phyloP scores from a whole-genome alignment of 30 jellyfish, hydroid and myxozoan species.

The Haliclystus octoradiatus region DNA sequence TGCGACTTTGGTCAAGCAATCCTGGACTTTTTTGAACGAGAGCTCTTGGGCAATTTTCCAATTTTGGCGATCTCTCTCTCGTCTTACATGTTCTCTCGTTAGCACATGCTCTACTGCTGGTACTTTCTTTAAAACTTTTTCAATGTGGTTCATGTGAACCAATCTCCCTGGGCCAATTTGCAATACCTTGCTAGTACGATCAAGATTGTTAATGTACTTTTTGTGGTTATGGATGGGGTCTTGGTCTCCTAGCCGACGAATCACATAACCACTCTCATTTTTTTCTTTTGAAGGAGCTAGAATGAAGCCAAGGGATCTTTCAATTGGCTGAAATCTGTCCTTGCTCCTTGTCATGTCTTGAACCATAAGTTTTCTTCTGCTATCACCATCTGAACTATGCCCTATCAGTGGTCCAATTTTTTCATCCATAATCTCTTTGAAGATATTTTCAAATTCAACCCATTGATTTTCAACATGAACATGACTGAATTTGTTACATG shows the following conservation, averaged over 20 bases:
- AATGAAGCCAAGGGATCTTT: no score
- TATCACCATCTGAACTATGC: conserved; percentile 12
- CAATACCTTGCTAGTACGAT: neutral
- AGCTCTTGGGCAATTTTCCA: no score
- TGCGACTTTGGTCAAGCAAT: no score
- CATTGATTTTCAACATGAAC: conserved; percentile 5
- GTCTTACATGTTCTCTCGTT: no score
- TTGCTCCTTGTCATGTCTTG: neutral
- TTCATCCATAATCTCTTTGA: neutral
- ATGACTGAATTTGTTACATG: neutral
- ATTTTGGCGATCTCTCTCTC: no score
- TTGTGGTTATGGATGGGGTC: neutral
- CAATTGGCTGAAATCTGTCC: no score
- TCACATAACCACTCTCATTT: neutral
- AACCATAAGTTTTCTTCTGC: conserved; percentile 2
- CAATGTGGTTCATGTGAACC: conserved; percentile 7
- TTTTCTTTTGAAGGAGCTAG: neutral
- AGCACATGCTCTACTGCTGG: no score
- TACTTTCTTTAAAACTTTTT: no score
- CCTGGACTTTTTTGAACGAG: no score
- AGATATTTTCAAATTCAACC: neutral
- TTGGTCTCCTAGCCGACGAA: conserved; percentile 1
- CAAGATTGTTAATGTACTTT: conserved; percentile 2
- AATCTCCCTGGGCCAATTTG: neutral
- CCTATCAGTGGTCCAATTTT: neutral